Conservation (phyloP, 2,113 vertebrate species). For the Chaenogobius annularis region DNA sequence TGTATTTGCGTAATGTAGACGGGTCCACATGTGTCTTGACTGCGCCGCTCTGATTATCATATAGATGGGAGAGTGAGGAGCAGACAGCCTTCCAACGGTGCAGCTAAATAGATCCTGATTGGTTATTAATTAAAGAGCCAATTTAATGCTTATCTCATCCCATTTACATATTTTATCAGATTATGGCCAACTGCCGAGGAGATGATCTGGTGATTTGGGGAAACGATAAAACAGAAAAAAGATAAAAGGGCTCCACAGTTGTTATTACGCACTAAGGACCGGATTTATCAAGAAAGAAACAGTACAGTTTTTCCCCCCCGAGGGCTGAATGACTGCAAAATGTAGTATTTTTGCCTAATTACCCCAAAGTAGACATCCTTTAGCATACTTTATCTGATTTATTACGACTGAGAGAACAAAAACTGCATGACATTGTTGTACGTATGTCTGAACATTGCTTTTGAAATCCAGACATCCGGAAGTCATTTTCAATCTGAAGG, state of each 20-base stretch:
- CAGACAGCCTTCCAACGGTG: conserved; percentile 42
- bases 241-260: neutral
- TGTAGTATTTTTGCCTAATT: too few relatives aligned
- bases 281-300: too few relatives aligned
- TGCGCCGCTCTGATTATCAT: conserved; percentile 54
- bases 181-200: conserved; percentile 23
- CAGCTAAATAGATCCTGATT: conserved; percentile 53
- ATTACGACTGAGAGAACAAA: too few relatives aligned
- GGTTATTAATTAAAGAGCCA: conserved; percentile 63
- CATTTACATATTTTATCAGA: conserved; percentile 52
- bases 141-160: conserved; percentile 32
- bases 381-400: too few relatives aligned
- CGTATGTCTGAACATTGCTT: too few relatives aligned
- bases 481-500: too few relatives aligned
- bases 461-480: too few relatives aligned
- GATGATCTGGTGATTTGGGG: conserved; percentile 19
- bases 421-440: too few relatives aligned
- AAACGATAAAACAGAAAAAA: neutral
- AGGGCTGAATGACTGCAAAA: too few relatives aligned
- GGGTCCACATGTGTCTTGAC: conserved; percentile 1
- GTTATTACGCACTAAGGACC: neutral
- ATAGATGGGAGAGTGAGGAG: conserved; percentile 53
- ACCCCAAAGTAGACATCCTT: too few relatives aligned
- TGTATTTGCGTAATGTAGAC: neutral
- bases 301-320: too few relatives aligned